phyloP scores from a whole-genome alignment of 2,888 invertebrate genomes.

The Escarpia spicata region DNA sequence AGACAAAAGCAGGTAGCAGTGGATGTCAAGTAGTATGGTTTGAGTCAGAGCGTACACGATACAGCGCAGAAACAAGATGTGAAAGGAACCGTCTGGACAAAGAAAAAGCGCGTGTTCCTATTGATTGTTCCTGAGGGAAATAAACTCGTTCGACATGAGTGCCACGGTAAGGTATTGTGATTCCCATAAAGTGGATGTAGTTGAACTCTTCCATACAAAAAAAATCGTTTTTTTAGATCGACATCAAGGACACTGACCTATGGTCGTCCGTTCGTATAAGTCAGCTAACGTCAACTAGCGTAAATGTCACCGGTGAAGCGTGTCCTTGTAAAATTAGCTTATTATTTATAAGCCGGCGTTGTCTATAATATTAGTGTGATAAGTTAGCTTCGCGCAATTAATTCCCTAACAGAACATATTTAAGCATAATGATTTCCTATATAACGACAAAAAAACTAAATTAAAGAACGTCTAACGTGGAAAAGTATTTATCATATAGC shows the following conservation, averaged over 20 bases:
- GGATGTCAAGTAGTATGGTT: neutral
- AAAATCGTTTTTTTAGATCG: neutral
- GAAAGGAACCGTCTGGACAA: neutral
- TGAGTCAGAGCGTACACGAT: neutral
- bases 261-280: neutral
- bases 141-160: neutral
- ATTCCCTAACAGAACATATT: no score
- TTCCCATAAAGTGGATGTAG: neutral
- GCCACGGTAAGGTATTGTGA: neutral
- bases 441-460: no score
- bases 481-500: no score
- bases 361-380: no score
- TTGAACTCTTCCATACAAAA: neutral
- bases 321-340: no score
- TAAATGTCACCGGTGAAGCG: neutral
- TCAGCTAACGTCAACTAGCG: neutral
- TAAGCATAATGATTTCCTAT: no score
- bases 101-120: neutral
- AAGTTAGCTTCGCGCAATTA: no score
- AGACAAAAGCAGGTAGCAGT: neutral
- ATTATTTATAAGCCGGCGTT: no score
- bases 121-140: neutral
- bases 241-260: neutral
- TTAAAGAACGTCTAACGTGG: no score
- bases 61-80: neutral